Evolutionary conservation across 2,888 invertebrate species (phyloP), one percentile per base, ranked within the genome.

Genomic region (Adelphocoris suturalis): DNA sequence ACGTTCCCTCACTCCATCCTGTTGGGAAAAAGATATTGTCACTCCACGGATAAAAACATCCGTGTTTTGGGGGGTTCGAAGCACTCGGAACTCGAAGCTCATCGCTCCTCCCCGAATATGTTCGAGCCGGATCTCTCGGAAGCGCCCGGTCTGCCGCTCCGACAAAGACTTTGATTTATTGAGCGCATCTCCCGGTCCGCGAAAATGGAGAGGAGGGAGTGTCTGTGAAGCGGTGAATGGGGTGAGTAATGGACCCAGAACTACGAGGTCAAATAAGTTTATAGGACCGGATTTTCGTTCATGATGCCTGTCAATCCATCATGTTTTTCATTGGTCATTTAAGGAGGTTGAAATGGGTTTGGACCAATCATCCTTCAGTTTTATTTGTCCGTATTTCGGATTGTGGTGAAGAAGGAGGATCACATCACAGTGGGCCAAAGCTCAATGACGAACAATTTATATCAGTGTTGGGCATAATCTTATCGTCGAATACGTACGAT

Each of bases 91-190:
- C 61, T 9, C n/a, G 19, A n/a, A 61, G 61, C 61, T 61, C 61
- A 19, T 61, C 61, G 61, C 61, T 61, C 61, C 61, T 19, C 19
- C 9, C 19, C n/a, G 61, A 61, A 61, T 61, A 61, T 61, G 61
- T 61, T 61, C 61, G 19, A 61, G 16, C 16, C n/a, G 61, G n/a
- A 61, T 14, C 61, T 61, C 61, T 52, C 52, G 16, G 16, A 52
- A 52, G 14, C 52, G 52, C 52, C 16, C 52, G 52, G 52, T 52
- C 16, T 16, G 52, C 52, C 52, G 14, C 13, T 61, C 61, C 61
- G 61, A 61, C 61, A 61, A 61, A 61, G 61, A 61, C n/a, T 61
- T 61, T 61, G 61, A 61, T 61, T 61, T 61, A 61, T 61, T 61
- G 61, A n/a, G 61, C 61, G 61, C 9, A 19, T 61, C 61, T 61